Conservation (phyloP, 2,888 invertebrate genomes). For the Ferrisia virgata region DNA sequence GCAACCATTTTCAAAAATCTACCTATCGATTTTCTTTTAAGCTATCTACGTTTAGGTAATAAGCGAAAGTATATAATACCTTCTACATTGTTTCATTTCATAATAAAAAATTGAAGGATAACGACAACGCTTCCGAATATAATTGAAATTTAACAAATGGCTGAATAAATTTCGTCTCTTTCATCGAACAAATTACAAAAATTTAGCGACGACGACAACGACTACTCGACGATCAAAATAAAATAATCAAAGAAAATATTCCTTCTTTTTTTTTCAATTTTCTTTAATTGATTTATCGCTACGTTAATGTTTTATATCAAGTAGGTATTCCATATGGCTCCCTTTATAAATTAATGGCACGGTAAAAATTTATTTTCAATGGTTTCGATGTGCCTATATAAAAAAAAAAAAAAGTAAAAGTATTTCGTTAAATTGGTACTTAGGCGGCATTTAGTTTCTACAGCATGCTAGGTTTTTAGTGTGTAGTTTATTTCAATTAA, state of each 20-base stretch:
- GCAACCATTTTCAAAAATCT: too few relatives aligned
- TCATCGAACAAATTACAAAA: background rate
- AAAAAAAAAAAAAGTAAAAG: background rate
- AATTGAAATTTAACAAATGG: conserved; percentile 8
- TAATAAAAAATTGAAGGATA: background rate
- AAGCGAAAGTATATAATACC: too few relatives aligned
- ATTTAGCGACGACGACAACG: background rate
- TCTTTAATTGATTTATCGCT: background rate
- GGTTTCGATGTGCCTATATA: background rate
- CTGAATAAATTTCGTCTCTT: background rate
- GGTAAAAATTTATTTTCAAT: background rate
- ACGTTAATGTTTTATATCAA: background rate
- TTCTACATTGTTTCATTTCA: too few relatives aligned
- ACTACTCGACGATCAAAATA: background rate
- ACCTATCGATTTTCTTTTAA: too few relatives aligned
- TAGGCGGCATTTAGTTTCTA: background rate
- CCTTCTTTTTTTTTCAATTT: background rate
- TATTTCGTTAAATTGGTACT: conserved; percentile 7
- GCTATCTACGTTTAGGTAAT: too few relatives aligned
- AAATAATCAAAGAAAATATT: background rate
- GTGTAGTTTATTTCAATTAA: conserved; percentile 29
- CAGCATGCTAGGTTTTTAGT: background rate
- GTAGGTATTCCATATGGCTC: background rate
- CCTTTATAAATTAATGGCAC: background rate
- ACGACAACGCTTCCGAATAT: background rate